Evolutionary conservation across 2,113 vertebrate species (phyloP).

Genomic region (Globicephala melas): DNA sequence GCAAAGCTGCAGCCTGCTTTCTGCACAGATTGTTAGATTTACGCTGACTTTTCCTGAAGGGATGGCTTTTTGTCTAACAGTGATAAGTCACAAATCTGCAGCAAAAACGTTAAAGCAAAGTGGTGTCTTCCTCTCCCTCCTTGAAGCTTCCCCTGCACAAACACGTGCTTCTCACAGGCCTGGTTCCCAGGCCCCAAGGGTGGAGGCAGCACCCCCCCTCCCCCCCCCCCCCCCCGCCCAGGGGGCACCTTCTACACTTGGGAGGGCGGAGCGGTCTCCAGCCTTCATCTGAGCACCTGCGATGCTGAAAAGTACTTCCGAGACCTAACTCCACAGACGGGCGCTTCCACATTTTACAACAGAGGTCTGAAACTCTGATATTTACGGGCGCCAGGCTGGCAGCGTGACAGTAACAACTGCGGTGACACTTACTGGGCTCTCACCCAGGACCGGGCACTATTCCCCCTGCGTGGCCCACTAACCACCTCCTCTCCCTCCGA

Average conservation of each 20-base stretch:
- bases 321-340: neutral
- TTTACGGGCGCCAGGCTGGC: neutral
- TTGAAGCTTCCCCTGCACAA: neutral
- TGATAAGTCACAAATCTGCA: neutral
- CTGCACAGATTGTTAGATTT: neutral
- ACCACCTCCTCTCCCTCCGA: neutral
- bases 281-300: neutral
- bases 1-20: neutral
- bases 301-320: neutral
- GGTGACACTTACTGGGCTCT: neutral
- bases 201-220: neutral
- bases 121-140: neutral
- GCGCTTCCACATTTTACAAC: neutral
- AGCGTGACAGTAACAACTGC: rapidly evolving
- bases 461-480: neutral
- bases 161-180: neutral
- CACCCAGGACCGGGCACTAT: neutral
- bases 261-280: neutral
- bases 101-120: neutral
- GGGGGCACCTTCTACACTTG: neutral
- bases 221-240: rapidly evolving
- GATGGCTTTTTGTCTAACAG: neutral
- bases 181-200: neutral
- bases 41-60: neutral
- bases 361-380: neutral